Base-by-base conservation (phyloP, 2,797 vertebrate genomes). In the Leucoraja ocellata region DNA sequence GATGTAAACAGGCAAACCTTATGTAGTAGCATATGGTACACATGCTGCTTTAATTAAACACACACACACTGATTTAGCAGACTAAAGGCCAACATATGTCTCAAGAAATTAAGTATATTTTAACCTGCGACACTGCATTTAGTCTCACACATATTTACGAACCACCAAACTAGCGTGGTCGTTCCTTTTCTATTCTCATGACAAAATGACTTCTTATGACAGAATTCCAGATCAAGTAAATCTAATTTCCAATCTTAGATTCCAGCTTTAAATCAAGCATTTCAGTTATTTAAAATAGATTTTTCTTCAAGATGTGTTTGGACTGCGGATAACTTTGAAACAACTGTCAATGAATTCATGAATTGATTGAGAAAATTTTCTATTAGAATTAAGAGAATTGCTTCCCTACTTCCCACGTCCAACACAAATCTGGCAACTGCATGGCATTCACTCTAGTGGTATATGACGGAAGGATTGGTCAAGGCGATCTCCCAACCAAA, bases 11-110 rank as follows among this genome's bases (percentile, higher is more conserved):
- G 84, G 39, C 68, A 74, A 92, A n/a, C 36, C 71, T 92, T 73
- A 92, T 54, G 25, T 76, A 74, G 39, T 54, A 73, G 71, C 90
- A 76, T 73, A 92, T 92, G 90, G 39, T 74, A 39, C 39, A 74
- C 36, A 92, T 92, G 39, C 71, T 92, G 73, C 71, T 92, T 92
- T 76, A 92, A 92, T 74, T 92, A 92, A 74, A 76, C 14, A 76
- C 65, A 90, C 18, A 39, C 18, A 39, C 39, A 91, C 65, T 91
- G 23, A 39, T 73, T 91, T 92, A 74, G 46, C 39, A 76, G 23
- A 28, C 68, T 76, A n/a, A 92, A 76, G 71, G 73, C 1, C 71
- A 36, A 92, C 71, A 92, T 76, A 76, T n/a, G 71, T n/a, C 71
- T 92, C 36, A 76, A 92, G 46, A 74, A 92, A 92, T 92, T 46